Percentiles rank a stretch among this genome's conserved stretches.
phyloP scores from a whole-genome alignment of 2,888 invertebrate species.

The Xestia c-nigrum region DNA sequence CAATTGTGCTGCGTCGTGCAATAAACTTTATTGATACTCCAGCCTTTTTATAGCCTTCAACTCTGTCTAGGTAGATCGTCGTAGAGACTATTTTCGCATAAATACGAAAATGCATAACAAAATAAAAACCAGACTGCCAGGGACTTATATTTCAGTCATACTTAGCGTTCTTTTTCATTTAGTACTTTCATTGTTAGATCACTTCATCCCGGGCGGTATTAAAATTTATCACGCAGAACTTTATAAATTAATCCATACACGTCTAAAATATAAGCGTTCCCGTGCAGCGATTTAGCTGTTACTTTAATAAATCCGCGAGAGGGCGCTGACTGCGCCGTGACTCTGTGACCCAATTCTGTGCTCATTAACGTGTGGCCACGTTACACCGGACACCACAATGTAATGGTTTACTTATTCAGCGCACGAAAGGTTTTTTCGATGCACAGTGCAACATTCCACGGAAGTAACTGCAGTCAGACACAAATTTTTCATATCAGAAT shows the following conservation, averaged over 20 bases:
- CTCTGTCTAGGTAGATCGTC: slow-evolving; percentile 16
- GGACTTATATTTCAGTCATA: neutral
- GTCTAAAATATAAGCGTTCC: slow-evolving; percentile 58
- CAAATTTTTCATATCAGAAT: slow-evolving; percentile 63
- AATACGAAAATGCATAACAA: neutral
- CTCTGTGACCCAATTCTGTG: slow-evolving; percentile 79
- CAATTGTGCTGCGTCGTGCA: slow-evolving; percentile 26
- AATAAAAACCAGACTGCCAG: neutral
- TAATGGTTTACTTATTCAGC: slow-evolving; percentile 81
- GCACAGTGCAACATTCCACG: slow-evolving; percentile 59
- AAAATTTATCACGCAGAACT: slow-evolving; percentile 41
- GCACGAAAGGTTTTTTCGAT: slow-evolving; percentile 67
- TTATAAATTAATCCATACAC: slow-evolving; percentile 50
- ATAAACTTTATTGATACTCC: slow-evolving; percentile 42
- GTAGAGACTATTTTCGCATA: slow-evolving; percentile 10
- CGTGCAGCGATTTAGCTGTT: slow-evolving; percentile 60
- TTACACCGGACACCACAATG: slow-evolving; percentile 80
- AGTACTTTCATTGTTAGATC: slow-evolving; percentile 16
- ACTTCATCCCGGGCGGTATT: slow-evolving; percentile 11
- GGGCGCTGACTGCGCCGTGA: slow-evolving; percentile 68
- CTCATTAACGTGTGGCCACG: slow-evolving; percentile 86
- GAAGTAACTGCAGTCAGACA: slow-evolving; percentile 57
- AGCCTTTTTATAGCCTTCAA: slow-evolving; percentile 29
- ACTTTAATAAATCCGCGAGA: slow-evolving; percentile 66
- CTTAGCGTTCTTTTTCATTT: slow-evolving; percentile 4